Conservation (phyloP, 2,113 vertebrate genomes). For the Nothobranchius furzeri region DNA sequence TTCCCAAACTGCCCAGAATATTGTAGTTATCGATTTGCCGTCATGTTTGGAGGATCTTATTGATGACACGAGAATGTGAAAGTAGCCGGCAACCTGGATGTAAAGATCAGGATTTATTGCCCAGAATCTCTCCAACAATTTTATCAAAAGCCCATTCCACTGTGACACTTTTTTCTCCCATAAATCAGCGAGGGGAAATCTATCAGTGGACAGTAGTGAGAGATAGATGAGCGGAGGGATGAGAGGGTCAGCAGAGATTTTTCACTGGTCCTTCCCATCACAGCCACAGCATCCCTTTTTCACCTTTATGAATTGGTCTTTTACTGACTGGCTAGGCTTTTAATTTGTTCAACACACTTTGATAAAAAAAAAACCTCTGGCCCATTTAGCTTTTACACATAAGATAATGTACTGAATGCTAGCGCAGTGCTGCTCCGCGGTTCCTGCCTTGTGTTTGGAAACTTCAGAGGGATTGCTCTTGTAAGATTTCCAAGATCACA, state of each 20-base stretch:
- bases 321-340: constrained; percentile 86
- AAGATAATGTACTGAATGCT: constrained; percentile 79
- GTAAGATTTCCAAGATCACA: constrained; percentile 22
- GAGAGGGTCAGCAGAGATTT: constrained; percentile 96
- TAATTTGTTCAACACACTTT: constrained; percentile 84
- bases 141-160: constrained; percentile 99
- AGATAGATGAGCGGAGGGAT: constrained; percentile 97
- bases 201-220: constrained; percentile 96
- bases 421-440: constrained; percentile 68
- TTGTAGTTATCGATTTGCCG: constrained; percentile 93
- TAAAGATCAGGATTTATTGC: constrained; percentile 99
- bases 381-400: constrained; percentile 78
- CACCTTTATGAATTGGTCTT: constrained; percentile 89
- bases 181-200: constrained; percentile 97
- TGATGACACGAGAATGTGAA: constrained; percentile 96
- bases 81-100: constrained; percentile 92
- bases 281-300: constrained; percentile 86
- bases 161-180: constrained; percentile 96
- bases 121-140: constrained; percentile 99
- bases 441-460: constrained; percentile 65
- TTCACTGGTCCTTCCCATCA: constrained; percentile 90
- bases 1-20: constrained; percentile 85
- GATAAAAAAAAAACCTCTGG: constrained; percentile 32
- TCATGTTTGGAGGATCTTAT: constrained; percentile 90
- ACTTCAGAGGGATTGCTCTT: constrained; percentile 71